Base-by-base conservation (phyloP, 2,888 invertebrate genomes). In the Lasioglossum figueresi region DNA sequence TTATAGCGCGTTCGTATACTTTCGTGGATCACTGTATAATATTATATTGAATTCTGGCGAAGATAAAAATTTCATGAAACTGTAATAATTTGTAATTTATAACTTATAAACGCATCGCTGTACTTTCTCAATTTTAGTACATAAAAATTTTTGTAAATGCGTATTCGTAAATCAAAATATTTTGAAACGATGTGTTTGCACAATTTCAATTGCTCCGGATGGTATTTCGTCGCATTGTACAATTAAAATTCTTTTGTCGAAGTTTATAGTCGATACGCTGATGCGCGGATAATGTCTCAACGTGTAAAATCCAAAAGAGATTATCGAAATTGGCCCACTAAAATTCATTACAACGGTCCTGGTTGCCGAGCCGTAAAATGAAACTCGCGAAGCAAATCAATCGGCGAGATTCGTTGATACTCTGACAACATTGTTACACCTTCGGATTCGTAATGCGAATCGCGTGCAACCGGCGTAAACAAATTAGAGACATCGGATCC, bases 401-500 rank as follows among this genome's bases (percentile, higher is more conserved):
- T 52, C 23, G 8, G 31, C 19, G 16, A 75, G 66, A 23, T 52
- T 16, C 6, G 43, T 16, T n/a, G 31, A 52, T 63, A 34, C 23
- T 5, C 43, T 4, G 34, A 59, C 43, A 16, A 23, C 27, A 23
- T 48, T 76, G 45, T 71, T 48, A 31, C 37, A 27, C 16, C 16
- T 16, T 78, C 31, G 23, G 73, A 74, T 79, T 27, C 68, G 43
- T 34, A 59, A 23, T 19, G 37, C 14, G 70, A 56, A 12, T 31
- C 8, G 43, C 4, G 52, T 27, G n/a, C 12, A 56, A 14, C 12
- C 43, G 12, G 68, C 37, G 37, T 31, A 63, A 79, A 83, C 48
- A 59, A 66, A 72, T 76, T 66, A 73, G 43, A 63, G 34, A 76
- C 19, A 16, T 43, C 19, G 34, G 37, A 52, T 68, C n/a, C 16